Evolutionary conservation across 2,797 vertebrate species (phyloP).

Genomic region (Sorex maritimensis): DNA sequence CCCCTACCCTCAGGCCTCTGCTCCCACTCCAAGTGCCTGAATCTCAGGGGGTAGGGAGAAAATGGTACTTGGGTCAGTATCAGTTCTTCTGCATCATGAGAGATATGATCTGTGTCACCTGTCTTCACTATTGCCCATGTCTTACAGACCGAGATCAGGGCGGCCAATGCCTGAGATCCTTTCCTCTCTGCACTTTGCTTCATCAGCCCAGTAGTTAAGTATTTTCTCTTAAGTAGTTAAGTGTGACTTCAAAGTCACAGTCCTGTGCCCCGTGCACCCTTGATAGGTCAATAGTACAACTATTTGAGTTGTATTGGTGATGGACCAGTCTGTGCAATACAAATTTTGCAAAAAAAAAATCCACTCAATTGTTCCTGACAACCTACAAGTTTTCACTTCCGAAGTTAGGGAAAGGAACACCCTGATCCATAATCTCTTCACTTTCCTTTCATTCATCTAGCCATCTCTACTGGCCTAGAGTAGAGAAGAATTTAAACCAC

Average conservation of each 20-base stretch:
- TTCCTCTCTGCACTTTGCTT: neutral
- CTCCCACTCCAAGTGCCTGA: neutral
- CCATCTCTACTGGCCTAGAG: neutral
- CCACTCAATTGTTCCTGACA: neutral
- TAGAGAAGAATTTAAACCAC: slow-evolving; percentile 40
- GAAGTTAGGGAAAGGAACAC: neutral
- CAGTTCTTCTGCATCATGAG: accelerated
- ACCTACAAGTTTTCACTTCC: neutral
- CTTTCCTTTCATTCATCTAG: neutral
- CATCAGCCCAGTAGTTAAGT: neutral
- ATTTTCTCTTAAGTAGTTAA: too few species aligned
- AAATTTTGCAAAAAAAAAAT: slow-evolving; percentile 34
- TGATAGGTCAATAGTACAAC: neutral
- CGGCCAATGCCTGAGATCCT: neutral
- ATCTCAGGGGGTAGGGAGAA: neutral
- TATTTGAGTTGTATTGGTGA: too few species aligned
- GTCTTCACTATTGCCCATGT: neutral
- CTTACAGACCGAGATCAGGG: accelerated
- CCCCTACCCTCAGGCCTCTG: neutral
- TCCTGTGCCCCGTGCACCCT: accelerated
- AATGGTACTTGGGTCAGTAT: neutral
- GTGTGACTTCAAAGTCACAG: neutral
- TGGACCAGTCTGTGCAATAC: neutral
- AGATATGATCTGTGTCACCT: neutral
- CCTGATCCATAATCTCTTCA: neutral